Conservation (phyloP, 2,113 vertebrate genomes). For the Acinonyx jubatus region DNA sequence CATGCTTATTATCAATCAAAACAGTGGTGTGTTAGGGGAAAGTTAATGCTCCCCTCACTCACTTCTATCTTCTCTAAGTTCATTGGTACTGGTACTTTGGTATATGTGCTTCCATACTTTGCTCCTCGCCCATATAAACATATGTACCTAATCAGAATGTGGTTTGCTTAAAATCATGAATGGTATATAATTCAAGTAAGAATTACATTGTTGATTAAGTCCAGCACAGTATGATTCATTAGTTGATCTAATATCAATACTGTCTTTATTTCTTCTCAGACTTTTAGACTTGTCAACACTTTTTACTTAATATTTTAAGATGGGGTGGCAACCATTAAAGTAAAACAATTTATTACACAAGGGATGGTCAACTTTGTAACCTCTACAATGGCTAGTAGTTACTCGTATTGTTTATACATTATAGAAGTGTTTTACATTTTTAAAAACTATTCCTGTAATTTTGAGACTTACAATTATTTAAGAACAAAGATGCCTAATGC, state of each 20-base stretch:
- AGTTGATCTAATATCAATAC: neutral
- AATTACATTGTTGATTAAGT: conserved; percentile 30
- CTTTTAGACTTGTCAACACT: neutral
- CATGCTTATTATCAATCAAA: neutral
- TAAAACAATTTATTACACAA: neutral
- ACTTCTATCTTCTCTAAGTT: neutral
- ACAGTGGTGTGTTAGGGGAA: neutral
- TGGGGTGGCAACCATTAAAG: neutral
- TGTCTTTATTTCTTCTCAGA: conserved; percentile 1
- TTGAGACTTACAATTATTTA: neutral
- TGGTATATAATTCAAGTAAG: neutral
- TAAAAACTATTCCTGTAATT: neutral
- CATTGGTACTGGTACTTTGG: neutral
- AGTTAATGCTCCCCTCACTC: neutral
- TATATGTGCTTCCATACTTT: neutral
- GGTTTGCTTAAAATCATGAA: conserved; percentile 1
- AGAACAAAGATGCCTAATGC: conserved; percentile 8
- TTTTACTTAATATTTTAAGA: conserved; percentile 39
- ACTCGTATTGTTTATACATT: neutral
- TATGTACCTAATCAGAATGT: neutral
- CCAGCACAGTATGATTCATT: neutral
- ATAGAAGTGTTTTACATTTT: neutral
- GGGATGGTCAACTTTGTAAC: neutral
- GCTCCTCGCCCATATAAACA: neutral
- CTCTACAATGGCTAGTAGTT: neutral